Evolutionary conservation across 2,888 invertebrate species (phyloP).

Genomic region (Emmelina monodactyla): DNA sequence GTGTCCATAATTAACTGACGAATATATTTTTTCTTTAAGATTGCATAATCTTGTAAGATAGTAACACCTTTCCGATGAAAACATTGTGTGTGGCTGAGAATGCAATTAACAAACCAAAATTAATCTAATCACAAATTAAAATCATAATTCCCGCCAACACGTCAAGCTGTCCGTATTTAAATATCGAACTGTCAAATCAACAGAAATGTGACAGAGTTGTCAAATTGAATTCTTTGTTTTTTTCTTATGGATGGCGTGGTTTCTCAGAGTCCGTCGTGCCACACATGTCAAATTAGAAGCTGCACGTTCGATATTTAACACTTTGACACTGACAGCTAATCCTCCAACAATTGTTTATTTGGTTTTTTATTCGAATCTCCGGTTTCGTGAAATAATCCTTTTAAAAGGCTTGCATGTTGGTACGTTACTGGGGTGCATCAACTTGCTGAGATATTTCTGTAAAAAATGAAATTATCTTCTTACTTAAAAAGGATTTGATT

Average conservation of each 20-base stretch:
- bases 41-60: too few relatives aligned
- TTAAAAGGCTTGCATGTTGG: too few relatives aligned
- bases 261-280: constrained; percentile 36
- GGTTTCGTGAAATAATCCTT: constrained; percentile 58
- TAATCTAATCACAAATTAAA: background rate
- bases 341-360: constrained; percentile 49
- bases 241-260: constrained; percentile 24
- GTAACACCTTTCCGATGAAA: too few relatives aligned
- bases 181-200: constrained; percentile 55
- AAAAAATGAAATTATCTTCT: too few relatives aligned
- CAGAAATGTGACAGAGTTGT: constrained; percentile 56
- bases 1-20: too few relatives aligned
- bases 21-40: too few relatives aligned
- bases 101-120: background rate
- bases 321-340: constrained; percentile 66
- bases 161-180: constrained; percentile 29
- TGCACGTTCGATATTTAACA: constrained; percentile 63
- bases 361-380: constrained; percentile 37
- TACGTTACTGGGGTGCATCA: too few relatives aligned
- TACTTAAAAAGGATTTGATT: too few relatives aligned
- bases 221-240: constrained; percentile 43
- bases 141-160: constrained; percentile 30
- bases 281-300: constrained; percentile 60
- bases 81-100: constrained; percentile 7
- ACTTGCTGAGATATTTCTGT: too few relatives aligned